Evolutionary conservation across 2,113 vertebrate species (phyloP).

Genomic region (Eurystomus gularis): DNA sequence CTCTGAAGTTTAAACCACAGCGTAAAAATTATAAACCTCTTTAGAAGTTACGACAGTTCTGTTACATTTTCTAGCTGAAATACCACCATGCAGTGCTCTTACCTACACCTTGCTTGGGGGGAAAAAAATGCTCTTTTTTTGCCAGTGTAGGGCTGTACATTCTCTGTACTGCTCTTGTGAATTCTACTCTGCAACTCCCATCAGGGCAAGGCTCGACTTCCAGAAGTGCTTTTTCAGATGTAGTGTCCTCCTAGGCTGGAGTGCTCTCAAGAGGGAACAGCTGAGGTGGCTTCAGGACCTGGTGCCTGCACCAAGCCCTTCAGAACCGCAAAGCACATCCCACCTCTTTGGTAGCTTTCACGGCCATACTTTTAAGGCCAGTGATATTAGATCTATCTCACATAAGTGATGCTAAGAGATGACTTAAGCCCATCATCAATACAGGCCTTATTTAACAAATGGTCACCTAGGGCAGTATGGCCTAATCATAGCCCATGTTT

Average conservation of each 20-base stretch:
- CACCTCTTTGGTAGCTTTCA: not conserved
- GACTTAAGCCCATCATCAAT: not conserved
- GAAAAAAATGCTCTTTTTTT: not conserved
- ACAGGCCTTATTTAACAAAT: not conserved
- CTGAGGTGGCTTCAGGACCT: not conserved
- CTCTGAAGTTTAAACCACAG: not conserved
- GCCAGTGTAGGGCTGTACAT: not conserved
- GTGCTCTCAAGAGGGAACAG: not conserved
- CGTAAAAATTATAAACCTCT: not conserved
- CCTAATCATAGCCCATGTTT: not conserved
- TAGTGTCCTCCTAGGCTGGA: not conserved
- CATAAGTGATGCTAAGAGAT: not conserved
- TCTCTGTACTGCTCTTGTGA: not conserved
- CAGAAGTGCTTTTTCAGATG: not conserved
- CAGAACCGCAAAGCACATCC: not conserved
- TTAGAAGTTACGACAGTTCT: not conserved
- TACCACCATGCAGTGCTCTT: not conserved
- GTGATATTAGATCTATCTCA: not conserved
- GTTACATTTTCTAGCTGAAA: not conserved
- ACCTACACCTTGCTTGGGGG: not conserved
- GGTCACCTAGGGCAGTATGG: not conserved
- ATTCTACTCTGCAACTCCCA: not conserved
- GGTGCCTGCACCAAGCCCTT: not conserved
- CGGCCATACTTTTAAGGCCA: not conserved
- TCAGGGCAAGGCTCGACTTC: not conserved